Base-by-base conservation (phyloP, 1,140 invertebrate species). In the Bombus superbus region DNA sequence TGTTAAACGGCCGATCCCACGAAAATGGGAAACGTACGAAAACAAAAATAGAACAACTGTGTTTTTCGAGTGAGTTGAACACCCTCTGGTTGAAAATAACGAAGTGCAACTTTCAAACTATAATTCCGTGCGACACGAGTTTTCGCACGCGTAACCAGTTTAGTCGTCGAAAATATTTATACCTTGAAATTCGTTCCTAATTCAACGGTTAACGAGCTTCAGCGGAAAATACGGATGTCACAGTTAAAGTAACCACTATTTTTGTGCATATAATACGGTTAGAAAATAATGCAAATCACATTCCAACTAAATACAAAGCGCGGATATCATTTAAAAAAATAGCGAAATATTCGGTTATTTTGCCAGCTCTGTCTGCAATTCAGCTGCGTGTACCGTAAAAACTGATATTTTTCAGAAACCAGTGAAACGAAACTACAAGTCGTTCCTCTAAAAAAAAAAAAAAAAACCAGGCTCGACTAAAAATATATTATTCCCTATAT, bases 31-130 rank as follows among this genome's bases (percentile, higher is more conserved):
- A 64, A 57, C 73, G 18, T 64, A 64, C 15, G 42, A 40, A 53
- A 83, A 66, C 72, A 76, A 69, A 83, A 83, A 71, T 78, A 44
- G 64, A 53, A 42, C 47, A 28, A 22, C n/a, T 28, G 42, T n/a
- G 47, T 62, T 40, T 71, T 81, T 71, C 44, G 66, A 13, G n/a
- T 18, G 38, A 57, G 62, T 32, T 80, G 13, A 38, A 35, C 22
- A 47, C 25, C 13, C 6, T 2, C 35, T 35, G 32, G 47, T 22
- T 35, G 53, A 44, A 62, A 81, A 81, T 81, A 81, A 62, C 53
- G 53, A 40, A 73, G n/a, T 5, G 10, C 28, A 73, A 73, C n/a
- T 73, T 40, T 6, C 18, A 6, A 25, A 42, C 18, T 53, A 59
- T 62, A 35, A 40, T 73, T 42, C 18, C 22, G 10, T 3, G 22